Conservation (phyloP, 2,113 vertebrate genomes). For the Apodemus sylvaticus region DNA sequence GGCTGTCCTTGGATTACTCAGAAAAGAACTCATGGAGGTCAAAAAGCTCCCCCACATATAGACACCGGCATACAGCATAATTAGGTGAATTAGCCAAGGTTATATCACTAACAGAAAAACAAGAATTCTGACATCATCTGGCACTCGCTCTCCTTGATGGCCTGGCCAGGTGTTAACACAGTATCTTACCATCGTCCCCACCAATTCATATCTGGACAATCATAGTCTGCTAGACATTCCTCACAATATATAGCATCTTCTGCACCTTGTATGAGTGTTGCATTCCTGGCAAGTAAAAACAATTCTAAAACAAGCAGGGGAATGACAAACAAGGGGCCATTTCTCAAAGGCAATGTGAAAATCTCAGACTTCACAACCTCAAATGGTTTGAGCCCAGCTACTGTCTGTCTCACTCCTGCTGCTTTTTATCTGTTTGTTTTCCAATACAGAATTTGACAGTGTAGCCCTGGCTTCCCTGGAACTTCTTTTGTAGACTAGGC, state of each 20-base stretch:
- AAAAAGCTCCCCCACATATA: not conserved
- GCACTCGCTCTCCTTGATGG: not conserved
- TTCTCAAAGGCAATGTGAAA: slow-evolving; percentile 40
- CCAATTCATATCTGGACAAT: not conserved
- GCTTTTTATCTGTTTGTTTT: not conserved
- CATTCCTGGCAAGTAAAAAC: slow-evolving; percentile 52
- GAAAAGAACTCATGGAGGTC: slow-evolving; percentile 5
- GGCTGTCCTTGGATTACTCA: not conserved
- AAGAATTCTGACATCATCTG: slow-evolving; percentile 17
- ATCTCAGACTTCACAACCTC: not conserved
- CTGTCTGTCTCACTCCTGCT: not conserved
- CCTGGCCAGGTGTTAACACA: not conserved
- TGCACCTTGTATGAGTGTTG: slow-evolving; percentile 7
- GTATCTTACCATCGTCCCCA: not conserved
- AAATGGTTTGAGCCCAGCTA: not conserved
- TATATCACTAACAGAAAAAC: not conserved
- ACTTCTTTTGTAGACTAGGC: not conserved
- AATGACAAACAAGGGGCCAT: slow-evolving; percentile 62
- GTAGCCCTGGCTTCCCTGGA: not conserved
- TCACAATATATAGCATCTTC: not conserved
- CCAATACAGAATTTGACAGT: not conserved
- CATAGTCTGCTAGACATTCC: not conserved
- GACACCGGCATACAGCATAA: not conserved
- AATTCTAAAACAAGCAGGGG: slow-evolving; percentile 11
- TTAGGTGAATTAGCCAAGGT: slow-evolving; percentile 30